Evolutionary conservation across 1,140 invertebrate genomes (phyloP), one percentile per base, ranked within the genome.

Genomic region (Euschistus heros): DNA sequence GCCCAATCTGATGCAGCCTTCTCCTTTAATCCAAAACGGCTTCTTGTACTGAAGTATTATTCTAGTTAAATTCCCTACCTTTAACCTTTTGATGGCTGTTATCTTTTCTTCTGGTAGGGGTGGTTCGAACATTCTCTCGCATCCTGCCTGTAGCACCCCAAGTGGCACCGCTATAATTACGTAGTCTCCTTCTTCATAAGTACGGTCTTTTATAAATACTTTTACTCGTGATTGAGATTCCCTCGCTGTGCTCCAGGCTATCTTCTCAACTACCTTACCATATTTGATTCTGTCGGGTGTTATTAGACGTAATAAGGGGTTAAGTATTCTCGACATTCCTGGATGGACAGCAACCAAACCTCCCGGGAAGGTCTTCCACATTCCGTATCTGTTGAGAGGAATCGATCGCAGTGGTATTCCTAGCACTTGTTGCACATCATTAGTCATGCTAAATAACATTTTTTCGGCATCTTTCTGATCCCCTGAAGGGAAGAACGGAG

Each of bases 111-210:
- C 71, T 0, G 89, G 87, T 60, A 94, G 78, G 22, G 79, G 75
- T 0, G 92, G 91, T 62, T 82, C 82, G 73, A 94, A 94, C 64
- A 94, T 72, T 42, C 81, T 81, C 57, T 84, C 79, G 24, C 83
- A 80, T 69, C 86, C 83, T 64, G 84, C 82, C 76, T 94, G 94
- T 0, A 95, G 76, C 46, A 89, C 89, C 2, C 92, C 92, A 14
- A 94, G 77, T 0, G 92, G 88, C 15, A 92, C 76, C 0, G 90
- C 93, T 8, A 89, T 75, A 54, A 94, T 85, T 0, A 92, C 86
- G 72, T 91, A 89, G 74, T 92, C 87, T 1, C 84, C 86, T 52
- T 76, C 78, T 70, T 84, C 82, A 70, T 84, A 82, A 65, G 85
- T 81, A 0, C 88, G 88, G 69, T 78, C 75, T 50, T 26, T 47